Conservation (phyloP, 2,113 vertebrate species). For the Rousettus leschenaultii region DNA sequence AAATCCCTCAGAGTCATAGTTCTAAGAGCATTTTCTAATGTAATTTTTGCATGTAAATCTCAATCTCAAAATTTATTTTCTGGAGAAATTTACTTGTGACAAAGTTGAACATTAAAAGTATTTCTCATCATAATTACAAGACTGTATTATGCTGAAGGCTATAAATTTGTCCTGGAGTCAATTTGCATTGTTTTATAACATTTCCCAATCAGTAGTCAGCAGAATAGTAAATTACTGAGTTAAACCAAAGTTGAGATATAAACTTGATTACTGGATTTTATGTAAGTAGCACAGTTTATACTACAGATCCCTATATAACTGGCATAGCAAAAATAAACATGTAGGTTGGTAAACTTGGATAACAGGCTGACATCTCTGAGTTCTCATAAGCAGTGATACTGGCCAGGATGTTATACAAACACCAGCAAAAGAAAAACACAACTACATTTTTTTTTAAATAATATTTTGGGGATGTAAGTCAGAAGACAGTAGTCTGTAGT, state of each 20-base stretch:
- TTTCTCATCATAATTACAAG: background rate
- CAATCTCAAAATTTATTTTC: background rate
- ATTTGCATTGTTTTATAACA: background rate
- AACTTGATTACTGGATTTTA: background rate
- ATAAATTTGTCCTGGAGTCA: background rate
- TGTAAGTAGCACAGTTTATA: background rate
- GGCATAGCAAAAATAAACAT: background rate
- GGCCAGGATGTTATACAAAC: background rate
- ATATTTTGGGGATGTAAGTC: background rate
- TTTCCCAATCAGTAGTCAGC: background rate
- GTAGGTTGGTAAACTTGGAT: background rate
- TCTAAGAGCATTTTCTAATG: background rate
- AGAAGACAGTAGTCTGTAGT: background rate
- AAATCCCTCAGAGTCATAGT: background rate
- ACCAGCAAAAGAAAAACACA: background rate
- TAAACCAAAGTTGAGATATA: background rate
- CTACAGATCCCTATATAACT: background rate
- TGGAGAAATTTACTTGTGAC: background rate
- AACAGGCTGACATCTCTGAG: background rate
- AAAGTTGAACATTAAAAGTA: background rate
- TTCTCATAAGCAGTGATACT: background rate
- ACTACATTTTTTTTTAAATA: background rate
- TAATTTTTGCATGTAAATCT: background rate
- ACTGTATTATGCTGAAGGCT: background rate
- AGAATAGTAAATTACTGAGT: background rate